Conservation (phyloP, 2,797 vertebrate genomes). For the Notolabrus celidotus region DNA sequence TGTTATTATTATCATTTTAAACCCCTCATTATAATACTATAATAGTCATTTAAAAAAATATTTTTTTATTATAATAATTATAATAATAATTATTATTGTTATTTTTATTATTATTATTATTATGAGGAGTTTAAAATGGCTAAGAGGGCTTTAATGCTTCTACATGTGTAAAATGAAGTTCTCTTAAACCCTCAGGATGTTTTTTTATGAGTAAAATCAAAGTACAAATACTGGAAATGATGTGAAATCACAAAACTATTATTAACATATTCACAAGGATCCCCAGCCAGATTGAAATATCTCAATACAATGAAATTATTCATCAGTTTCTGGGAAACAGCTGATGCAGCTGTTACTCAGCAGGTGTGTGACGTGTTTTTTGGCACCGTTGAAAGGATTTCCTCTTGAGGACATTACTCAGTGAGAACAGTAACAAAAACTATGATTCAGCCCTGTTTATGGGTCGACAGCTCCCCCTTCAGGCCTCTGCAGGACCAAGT, state of each 20-base stretch:
- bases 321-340: conserved; percentile 30
- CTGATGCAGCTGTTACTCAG: conserved; percentile 42
- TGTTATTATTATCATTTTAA: too few species aligned
- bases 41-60: too few species aligned
- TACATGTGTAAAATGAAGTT: too few species aligned
- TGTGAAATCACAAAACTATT: neutral
- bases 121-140: too few species aligned
- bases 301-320: neutral
- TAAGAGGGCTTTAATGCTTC: too few species aligned
- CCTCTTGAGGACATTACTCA: conserved; percentile 33
- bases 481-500: conserved; percentile 5
- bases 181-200: too few species aligned
- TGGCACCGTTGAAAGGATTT: conserved; percentile 13
- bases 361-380: conserved; percentile 25
- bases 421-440: neutral
- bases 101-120: too few species aligned
- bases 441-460: neutral
- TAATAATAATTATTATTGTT: too few species aligned
- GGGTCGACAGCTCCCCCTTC: conserved; percentile 20
- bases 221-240: neutral
- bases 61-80: too few species aligned
- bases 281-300: neutral
- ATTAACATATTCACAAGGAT: neutral
- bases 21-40: too few species aligned
- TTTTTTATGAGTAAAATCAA: neutral